phyloP scores from a whole-genome alignment of 2,113 vertebrate species.

The Urocynchramus pylzowi region DNA sequence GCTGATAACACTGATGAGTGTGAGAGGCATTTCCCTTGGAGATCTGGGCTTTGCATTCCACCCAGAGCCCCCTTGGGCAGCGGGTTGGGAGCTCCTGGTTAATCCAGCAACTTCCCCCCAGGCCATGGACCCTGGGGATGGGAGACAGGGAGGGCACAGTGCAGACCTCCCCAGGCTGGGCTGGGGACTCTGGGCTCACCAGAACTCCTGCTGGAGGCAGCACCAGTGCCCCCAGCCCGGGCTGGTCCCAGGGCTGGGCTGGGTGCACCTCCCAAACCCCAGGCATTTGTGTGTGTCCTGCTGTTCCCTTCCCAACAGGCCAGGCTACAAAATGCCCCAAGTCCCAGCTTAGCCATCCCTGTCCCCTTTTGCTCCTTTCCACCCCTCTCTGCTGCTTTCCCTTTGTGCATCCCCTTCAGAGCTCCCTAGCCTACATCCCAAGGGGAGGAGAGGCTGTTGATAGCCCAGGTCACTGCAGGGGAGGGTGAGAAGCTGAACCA shows the following conservation, averaged over 20 bases:
- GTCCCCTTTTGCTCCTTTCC: background rate
- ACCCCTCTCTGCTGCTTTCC: background rate
- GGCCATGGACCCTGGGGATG: accelerated
- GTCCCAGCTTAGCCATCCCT: background rate
- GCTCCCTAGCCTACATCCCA: background rate
- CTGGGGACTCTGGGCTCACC: background rate
- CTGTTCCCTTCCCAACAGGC: background rate
- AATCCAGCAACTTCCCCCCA: background rate
- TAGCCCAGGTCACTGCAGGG: background rate
- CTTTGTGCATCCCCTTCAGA: background rate
- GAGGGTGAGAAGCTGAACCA: background rate
- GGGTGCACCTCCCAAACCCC: accelerated
- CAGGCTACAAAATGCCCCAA: accelerated
- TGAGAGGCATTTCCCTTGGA: background rate
- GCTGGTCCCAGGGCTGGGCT: background rate
- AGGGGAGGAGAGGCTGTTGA: background rate
- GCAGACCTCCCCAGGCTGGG: background rate
- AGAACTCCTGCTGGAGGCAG: too few species aligned
- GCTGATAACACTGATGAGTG: background rate
- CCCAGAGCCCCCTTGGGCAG: background rate
- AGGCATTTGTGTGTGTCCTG: accelerated
- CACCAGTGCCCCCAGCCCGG: background rate
- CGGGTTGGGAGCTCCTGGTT: background rate
- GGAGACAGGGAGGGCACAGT: background rate
- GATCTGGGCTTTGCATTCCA: background rate